Base-by-base conservation (phyloP, 2,113 vertebrate species). In the Reinhardtius hippoglossoides region DNA sequence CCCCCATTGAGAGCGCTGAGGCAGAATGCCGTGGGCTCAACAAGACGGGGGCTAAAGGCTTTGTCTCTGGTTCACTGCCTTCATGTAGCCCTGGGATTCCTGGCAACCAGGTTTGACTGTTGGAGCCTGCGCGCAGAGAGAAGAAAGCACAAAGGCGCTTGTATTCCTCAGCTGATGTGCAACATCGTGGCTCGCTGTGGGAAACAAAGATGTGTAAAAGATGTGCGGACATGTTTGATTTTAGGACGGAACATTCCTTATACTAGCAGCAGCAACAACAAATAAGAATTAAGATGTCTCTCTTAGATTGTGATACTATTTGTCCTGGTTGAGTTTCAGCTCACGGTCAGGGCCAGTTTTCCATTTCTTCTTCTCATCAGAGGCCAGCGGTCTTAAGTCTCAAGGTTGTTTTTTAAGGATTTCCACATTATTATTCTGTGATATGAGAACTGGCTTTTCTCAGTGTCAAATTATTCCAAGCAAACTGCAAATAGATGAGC, bases 51-150 rank as follows among this genome's bases (percentile, higher is more conserved):
- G 83, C 76, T 80, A 71, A 82, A 77, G 83, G 76, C 88, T 91
- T 94, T 93, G 92, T 94, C 90, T 90, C 46, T 46, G 88, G 89
- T 91, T 90, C 82, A 66, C 72, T 81, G 88, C 81, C 87, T 91
- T 83, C 67, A 71, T 82, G 86, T 71, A 71, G 82, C 66, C 74
- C 78, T 37, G 57, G 78, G 89, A 92, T 91, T 94, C 92, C 89
- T 84, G 83, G 88, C 87, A 92, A 90, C 87, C 78, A 88, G 80
- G 90, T 90, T 65, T 71, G 73, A 75, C 74, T 80, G 66, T 52
- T 66, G 65, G 74, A 81, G 84, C 67, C 76, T 31, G 69, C 50
- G 37, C 71, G 79, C 74, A 58, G 78, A 54, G 66, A 62, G 66
- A 62, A 59, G 76, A 56, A 54, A 74, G 57, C 86, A 92, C 85